Conservation (phyloP, 2,113 vertebrate species). For the Danionella cerebrum region DNA sequence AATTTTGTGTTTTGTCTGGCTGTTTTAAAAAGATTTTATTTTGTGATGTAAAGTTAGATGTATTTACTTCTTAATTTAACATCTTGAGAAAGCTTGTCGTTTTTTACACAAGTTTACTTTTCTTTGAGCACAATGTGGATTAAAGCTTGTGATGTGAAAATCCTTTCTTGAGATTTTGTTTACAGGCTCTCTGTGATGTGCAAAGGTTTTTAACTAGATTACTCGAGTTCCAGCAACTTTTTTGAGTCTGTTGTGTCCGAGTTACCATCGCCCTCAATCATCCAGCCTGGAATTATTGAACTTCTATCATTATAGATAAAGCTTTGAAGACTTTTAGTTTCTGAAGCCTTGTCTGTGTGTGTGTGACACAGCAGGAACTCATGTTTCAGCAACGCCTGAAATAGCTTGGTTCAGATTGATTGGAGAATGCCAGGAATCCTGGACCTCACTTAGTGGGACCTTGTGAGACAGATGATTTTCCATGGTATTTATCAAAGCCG, state of each 20-base stretch:
- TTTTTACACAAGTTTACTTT: too few relatives aligned
- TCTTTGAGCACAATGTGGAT: too few relatives aligned
- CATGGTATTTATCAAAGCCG: not conserved
- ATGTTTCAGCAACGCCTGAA: constrained; percentile 27
- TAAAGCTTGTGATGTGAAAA: not conserved
- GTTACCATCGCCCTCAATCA: not conserved
- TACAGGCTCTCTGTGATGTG: not conserved
- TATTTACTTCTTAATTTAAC: too few relatives aligned
- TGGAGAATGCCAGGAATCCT: constrained; percentile 32
- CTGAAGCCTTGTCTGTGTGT: not conserved
- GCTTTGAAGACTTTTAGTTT: constrained; percentile 36
- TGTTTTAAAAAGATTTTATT: not conserved
- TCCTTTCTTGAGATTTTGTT: not conserved
- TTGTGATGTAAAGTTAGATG: not conserved
- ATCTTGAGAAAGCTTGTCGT: too few relatives aligned
- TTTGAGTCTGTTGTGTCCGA: constrained; percentile 18
- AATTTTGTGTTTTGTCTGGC: not conserved
- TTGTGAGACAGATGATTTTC: constrained; percentile 12
- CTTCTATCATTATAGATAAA: constrained; percentile 29
- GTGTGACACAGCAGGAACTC: constrained; percentile 25
- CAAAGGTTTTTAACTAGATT: not conserved
- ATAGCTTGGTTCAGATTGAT: constrained; percentile 26
- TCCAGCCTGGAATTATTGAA: not conserved
- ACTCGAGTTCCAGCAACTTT: constrained; percentile 20
- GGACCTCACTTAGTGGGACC: not conserved